These are phyloP conservation scores for Drosophila watanabei DNA, from an alignment of 1,140 invertebrate species.

Conservation along the genomic window DNA sequence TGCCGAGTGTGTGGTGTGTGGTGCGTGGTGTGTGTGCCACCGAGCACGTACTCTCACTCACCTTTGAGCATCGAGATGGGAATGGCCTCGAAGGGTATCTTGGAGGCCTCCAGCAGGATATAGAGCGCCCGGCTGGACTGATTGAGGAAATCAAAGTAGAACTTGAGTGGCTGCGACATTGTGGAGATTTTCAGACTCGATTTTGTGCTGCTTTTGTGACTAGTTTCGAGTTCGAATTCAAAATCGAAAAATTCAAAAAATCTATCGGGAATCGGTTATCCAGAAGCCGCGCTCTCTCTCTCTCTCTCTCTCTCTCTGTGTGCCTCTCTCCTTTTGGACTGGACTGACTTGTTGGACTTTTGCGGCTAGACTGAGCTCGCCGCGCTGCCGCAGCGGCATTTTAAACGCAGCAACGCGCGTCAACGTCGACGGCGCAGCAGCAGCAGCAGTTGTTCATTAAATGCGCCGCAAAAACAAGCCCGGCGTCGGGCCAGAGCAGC, in stretches of 20 bases:
- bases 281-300: slow-evolving; percentile 21
- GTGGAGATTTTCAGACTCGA: not conserved
- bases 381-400: slow-evolving; percentile 63
- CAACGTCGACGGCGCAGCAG: slow-evolving; percentile 19
- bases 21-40: slow-evolving; percentile 16
- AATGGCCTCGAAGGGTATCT: slow-evolving; percentile 88
- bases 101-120: slow-evolving; percentile 89
- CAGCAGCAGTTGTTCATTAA: slow-evolving; percentile 23
- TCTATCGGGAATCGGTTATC: slow-evolving; percentile 3
- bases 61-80: slow-evolving; percentile 87
- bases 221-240: slow-evolving; percentile 8
- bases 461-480: slow-evolving; percentile 64
- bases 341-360: slow-evolving; percentile 54
- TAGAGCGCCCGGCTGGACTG: slow-evolving; percentile 91
- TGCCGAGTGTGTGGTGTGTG: not conserved
- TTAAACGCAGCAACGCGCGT: slow-evolving; percentile 55
- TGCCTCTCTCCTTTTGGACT: not conserved
- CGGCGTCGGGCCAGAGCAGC: slow-evolving; percentile 23
- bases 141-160: slow-evolving; percentile 90
- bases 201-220: not conserved
- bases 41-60: slow-evolving; percentile 65
- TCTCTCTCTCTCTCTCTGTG: not conserved
- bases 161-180: slow-evolving; percentile 86
- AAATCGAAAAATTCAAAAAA: slow-evolving; percentile 20
- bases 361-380: slow-evolving; percentile 69